Percentiles rank a stretch among this genome's conserved stretches.
Evolutionary conservation across 2,797 vertebrate genomes (phyloP).

Genomic region (Thaleichthys pacificus): DNA sequence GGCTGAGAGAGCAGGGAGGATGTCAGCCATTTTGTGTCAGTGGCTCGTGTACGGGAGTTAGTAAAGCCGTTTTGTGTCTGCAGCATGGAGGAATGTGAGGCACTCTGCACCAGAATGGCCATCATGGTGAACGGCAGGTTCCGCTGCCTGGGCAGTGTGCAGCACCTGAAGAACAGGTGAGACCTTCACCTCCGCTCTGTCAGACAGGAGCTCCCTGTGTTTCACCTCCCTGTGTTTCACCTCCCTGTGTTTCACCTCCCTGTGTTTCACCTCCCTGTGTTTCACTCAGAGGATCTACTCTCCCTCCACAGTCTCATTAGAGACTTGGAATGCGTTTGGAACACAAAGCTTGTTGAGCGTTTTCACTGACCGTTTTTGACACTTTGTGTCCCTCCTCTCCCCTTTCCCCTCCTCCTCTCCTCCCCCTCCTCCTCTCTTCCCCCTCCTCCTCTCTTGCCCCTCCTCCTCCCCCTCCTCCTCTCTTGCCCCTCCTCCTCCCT

Average conservation of each 20-base stretch:
- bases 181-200: background rate
- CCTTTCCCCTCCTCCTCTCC: background rate
- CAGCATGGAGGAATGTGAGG: slow-evolving; percentile 99
- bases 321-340: background rate
- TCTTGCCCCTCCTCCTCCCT: background rate
- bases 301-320: background rate
- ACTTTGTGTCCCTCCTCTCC: background rate
- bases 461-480: background rate
- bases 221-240: no score
- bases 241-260: no score
- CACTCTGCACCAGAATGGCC: slow-evolving; percentile 94
- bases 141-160: slow-evolving; percentile 95
- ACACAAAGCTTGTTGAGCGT: background rate
- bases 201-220: no score
- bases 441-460: slow-evolving; percentile 1
- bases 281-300: background rate
- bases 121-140: slow-evolving; percentile 98
- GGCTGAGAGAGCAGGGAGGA: no score
- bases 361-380: background rate
- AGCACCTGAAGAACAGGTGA: slow-evolving; percentile 96
- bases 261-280: no score
- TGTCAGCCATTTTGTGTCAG: no score
- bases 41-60: no score
- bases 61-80: slow-evolving; percentile 17
- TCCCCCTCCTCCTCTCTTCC: background rate